phyloP scores from a whole-genome alignment of 2,797 vertebrate species.

The Falco biarmicus region DNA sequence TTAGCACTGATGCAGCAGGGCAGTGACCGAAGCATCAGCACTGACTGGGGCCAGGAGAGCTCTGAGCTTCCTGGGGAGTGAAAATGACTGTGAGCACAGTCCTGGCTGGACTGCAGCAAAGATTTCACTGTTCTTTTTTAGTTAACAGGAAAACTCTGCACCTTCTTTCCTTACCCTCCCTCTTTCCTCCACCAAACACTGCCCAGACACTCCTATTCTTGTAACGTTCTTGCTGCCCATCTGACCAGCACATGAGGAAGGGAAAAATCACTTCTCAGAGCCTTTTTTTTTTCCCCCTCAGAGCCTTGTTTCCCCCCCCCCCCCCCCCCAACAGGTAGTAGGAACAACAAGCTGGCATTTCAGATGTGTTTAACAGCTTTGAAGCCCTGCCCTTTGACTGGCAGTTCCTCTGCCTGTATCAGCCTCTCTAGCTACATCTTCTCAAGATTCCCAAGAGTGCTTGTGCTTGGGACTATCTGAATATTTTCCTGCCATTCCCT shows the following conservation, averaged over 20 bases:
- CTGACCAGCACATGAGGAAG: neutral
- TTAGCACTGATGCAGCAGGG: neutral
- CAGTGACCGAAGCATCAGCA: neutral
- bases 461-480: neutral
- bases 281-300: neutral
- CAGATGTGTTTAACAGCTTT: neutral
- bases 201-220: neutral
- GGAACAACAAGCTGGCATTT: neutral
- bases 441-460: neutral
- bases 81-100: neutral
- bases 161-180: neutral
- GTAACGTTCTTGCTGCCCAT: neutral
- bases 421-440: neutral
- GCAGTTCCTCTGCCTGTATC: neutral
- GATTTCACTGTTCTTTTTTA: neutral
- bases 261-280: neutral
- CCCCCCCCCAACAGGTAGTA: neutral
- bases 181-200: neutral
- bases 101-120: neutral
- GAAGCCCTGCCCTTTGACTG: neutral
- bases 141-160: neutral
- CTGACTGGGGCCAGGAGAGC: neutral
- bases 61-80: neutral
- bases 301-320: too few species aligned
- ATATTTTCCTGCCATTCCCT: neutral